These are phyloP conservation scores for Monoplex corrugatus DNA, from an alignment of 2,888 invertebrate species.

Conservation along the genomic window DNA sequence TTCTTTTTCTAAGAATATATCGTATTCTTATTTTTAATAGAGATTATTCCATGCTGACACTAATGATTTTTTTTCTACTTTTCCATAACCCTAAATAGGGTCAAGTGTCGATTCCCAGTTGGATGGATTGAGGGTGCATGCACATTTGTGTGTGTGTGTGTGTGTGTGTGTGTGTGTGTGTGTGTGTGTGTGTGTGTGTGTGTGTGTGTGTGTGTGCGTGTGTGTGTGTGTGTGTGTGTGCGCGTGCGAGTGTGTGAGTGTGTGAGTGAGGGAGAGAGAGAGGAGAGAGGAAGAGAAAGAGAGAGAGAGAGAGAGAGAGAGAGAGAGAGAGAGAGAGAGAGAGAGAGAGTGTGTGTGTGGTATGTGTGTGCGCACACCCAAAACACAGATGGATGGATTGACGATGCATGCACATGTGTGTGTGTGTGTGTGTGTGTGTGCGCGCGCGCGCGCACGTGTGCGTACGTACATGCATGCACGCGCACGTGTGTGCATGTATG, in stretches of 20 bases:
- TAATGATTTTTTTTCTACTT: too few species aligned
- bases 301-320: too few species aligned
- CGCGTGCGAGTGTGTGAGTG: neutral
- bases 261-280: neutral
- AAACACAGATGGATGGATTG: too few species aligned
- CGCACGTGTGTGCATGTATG: neutral
- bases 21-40: too few species aligned
- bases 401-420: neutral
- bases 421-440: neutral
- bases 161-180: too few species aligned
- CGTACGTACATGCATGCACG: neutral
- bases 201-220: neutral
- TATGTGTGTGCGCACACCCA: neutral
- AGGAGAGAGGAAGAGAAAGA: neutral
- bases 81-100: too few species aligned
- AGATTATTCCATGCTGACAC: too few species aligned
- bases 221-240: slow-evolving; percentile 13
- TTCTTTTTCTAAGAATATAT: too few species aligned
- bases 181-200: neutral
- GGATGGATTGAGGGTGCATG: too few species aligned
- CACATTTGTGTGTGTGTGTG: too few species aligned
- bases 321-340: too few species aligned
- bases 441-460: neutral
- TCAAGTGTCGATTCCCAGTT: too few species aligned
- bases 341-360: neutral